phyloP scores from a whole-genome alignment of 2,797 vertebrate species.

The Enteromius paludinosus region DNA sequence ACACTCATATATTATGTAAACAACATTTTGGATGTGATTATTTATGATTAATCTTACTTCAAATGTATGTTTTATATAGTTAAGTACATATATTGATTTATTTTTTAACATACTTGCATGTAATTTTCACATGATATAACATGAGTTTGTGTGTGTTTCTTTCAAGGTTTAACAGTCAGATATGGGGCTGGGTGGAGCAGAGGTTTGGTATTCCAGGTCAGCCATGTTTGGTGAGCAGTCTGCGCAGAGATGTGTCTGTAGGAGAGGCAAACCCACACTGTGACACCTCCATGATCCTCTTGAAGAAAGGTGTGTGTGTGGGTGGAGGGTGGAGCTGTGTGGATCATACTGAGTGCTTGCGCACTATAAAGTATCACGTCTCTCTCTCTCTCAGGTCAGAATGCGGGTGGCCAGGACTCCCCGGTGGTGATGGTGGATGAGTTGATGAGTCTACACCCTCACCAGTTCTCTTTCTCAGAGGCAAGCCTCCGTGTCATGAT shows the following conservation, averaged over 20 bases:
- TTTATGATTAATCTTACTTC: too few relatives aligned
- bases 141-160: constrained; percentile 29
- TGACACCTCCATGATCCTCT: constrained; percentile 79
- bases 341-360: background rate
- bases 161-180: constrained; percentile 78
- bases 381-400: constrained; percentile 49
- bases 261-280: constrained; percentile 71
- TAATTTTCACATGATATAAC: background rate
- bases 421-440: constrained; percentile 81
- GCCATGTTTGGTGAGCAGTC: constrained; percentile 71
- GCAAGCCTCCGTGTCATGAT: constrained; percentile 78
- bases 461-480: constrained; percentile 82
- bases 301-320: constrained; percentile 76
- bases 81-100: constrained; percentile 12
- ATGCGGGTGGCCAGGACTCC: constrained; percentile 70
- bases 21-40: too few relatives aligned
- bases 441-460: constrained; percentile 72
- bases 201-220: constrained; percentile 72
- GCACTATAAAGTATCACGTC: constrained; percentile 5
- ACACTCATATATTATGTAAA: too few relatives aligned
- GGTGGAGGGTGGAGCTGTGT: constrained; percentile 37
- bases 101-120: constrained; percentile 1
- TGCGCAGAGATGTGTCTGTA: constrained; percentile 71
- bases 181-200: constrained; percentile 76
- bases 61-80: background rate